phyloP scores from a whole-genome alignment of 2,888 invertebrate genomes.

The Sminthurides aquaticus region DNA sequence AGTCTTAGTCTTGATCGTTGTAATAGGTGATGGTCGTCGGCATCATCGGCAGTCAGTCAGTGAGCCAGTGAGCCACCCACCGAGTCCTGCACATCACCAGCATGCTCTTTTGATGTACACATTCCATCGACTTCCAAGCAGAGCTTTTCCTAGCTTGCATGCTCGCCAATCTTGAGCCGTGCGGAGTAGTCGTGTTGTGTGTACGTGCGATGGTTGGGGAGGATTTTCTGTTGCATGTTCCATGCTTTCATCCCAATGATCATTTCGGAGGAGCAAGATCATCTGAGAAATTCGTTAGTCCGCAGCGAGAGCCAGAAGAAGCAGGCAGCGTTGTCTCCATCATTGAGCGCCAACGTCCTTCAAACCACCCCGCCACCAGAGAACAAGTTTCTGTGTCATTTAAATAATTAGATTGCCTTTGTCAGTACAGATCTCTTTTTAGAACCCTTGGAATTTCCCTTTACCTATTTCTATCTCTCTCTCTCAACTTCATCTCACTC shows the following conservation, averaged over 20 bases:
- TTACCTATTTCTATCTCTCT: background rate
- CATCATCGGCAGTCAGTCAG: too few species aligned
- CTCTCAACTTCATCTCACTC: background rate
- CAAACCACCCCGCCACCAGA: background rate
- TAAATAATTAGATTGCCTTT: background rate
- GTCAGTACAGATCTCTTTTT: background rate
- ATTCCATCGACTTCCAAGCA: too few species aligned
- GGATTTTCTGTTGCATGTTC: background rate
- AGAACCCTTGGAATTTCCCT: background rate
- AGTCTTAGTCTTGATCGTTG: too few species aligned
- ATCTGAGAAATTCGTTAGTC: background rate
- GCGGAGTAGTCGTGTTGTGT: background rate
- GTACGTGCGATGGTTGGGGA: background rate
- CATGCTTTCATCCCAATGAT: background rate
- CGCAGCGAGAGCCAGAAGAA: background rate
- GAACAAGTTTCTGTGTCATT: background rate
- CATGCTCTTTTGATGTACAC: too few species aligned
- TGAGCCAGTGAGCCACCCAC: too few species aligned
- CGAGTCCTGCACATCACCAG: too few species aligned
- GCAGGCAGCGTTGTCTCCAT: background rate
- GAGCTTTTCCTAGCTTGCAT: too few species aligned
- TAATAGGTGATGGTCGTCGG: too few species aligned
- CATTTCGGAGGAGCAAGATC: background rate
- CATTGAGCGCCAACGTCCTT: background rate
- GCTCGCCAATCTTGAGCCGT: background rate